phyloP scores from a whole-genome alignment of 2,113 vertebrate species.

The Myiozetetes cayanensis region DNA sequence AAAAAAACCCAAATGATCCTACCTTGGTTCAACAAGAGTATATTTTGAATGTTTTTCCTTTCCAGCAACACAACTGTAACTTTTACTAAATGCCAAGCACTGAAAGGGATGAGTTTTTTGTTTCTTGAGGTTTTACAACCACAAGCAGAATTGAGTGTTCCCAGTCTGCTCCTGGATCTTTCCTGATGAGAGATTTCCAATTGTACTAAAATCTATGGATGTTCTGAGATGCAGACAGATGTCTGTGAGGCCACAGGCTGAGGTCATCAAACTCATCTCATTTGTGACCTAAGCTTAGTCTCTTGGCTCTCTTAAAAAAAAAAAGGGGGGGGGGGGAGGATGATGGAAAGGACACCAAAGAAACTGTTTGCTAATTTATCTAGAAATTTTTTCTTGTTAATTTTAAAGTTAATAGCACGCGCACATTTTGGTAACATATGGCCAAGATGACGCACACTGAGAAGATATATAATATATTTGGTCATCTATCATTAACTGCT shows the following conservation, averaged over 20 bases:
- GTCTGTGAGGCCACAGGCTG: constrained; percentile 4
- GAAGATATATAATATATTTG: background rate
- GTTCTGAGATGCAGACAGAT: constrained; percentile 42
- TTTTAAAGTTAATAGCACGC: background rate
- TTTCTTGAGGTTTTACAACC: background rate
- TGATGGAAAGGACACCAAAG: background rate
- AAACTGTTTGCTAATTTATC: background rate
- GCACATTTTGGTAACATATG: background rate
- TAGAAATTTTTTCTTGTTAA: background rate
- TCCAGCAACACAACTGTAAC: background rate
- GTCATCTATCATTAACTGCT: background rate
- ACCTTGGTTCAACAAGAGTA: background rate
- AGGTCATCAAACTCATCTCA: constrained; percentile 58
- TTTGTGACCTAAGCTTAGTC: constrained; percentile 28
- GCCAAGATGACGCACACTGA: background rate
- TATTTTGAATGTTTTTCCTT: background rate
- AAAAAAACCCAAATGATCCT: background rate
- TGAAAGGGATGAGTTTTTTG: background rate
- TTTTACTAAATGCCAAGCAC: background rate
- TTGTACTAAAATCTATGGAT: background rate
- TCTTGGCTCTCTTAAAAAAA: background rate
- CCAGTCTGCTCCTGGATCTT: background rate
- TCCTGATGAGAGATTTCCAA: background rate
- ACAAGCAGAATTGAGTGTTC: background rate
- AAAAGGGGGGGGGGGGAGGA: rapidly evolving